Base-by-base conservation (phyloP, 2,797 vertebrate genomes). In the Tokudaia muenninki region DNA sequence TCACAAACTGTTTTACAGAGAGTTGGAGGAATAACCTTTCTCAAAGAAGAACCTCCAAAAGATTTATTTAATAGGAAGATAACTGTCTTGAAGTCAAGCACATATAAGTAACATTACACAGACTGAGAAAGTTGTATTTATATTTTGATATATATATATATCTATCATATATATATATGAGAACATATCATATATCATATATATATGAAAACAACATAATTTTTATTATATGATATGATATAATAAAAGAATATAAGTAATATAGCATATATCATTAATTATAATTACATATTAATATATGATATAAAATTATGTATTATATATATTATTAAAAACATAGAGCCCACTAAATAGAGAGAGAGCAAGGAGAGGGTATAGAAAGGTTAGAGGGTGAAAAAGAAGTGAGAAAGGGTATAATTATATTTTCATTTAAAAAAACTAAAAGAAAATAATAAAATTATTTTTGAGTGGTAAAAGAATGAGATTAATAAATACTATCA, bases 71-170 rank as follows among this genome's bases (percentile, higher is more conserved):
- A 86, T 50, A 59, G 2, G 1, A 59, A 82, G 22, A 26, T 37
- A 44, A 5, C 37, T 63, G 37, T 59, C 22, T 26, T 59, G 22
- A 59, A 41, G 13, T 59, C 1, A 41, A 6, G 14, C 22, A 8
- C 12, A 59, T 81, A 81, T 22, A 61, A 37, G 13, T 26, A 59
- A 41, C 6, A 19, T 63, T 44, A 47, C 17, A 31, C 10, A 65
- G 37, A 84, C 16, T 5, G 4, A 63, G 0, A 26, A 47, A 2
- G 0, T 21, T 63, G 0, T 6, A 1, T 6, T 17, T 61, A 82
- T 41, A 41, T 41, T 41, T 41, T 41, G 41, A 41, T 41, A 41
- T 41, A 41, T 41, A 41, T 59, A 82, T 55, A 80, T 8, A 26
- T 41, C 41, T 41, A 61, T 34, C n/a, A 80, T 21, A 52, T 34